phyloP scores from a whole-genome alignment of 2,888 invertebrate species.

The Steinernema carpocapsae region DNA sequence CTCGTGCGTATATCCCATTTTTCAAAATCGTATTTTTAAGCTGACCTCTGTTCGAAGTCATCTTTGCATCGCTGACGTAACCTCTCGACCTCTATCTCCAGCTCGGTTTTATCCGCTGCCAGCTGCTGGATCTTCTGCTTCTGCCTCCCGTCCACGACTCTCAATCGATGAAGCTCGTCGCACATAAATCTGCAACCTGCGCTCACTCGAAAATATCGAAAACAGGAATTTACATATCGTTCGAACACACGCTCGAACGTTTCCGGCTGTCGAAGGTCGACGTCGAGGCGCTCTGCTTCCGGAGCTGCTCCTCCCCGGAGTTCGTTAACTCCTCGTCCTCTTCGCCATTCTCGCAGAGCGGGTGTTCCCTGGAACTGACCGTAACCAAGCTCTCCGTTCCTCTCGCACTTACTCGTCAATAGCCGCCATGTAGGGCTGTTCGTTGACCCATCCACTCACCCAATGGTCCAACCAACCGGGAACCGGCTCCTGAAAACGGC shows the following conservation, averaged over 20 bases:
- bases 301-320: not conserved
- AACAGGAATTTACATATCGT: constrained; percentile 33
- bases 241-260: constrained; percentile 36
- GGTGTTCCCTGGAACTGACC: not conserved
- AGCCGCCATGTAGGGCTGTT: constrained; percentile 43
- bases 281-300: constrained; percentile 9
- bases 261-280: constrained; percentile 37
- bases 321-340: not conserved
- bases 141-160: constrained; percentile 60
- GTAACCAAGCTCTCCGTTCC: too few relatives aligned
- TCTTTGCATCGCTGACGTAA: constrained; percentile 49
- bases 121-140: constrained; percentile 52
- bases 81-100: constrained; percentile 47
- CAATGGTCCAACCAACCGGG: constrained; percentile 58
- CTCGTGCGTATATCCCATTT: too few relatives aligned
- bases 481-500: constrained; percentile 27
- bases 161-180: constrained; percentile 56
- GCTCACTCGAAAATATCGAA: not conserved
- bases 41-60: constrained; percentile 45
- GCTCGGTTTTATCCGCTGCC: constrained; percentile 48
- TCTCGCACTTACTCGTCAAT: constrained; percentile 13
- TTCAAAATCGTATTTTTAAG: too few relatives aligned
- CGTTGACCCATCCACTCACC: constrained; percentile 60
- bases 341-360: not conserved
- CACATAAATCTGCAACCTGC: constrained; percentile 19